A percentile compares a stretch with the other conserved stretches of the same genome.
Evolutionary conservation across 2,888 invertebrate species (phyloP).

Genomic region (Andrena praecox): DNA sequence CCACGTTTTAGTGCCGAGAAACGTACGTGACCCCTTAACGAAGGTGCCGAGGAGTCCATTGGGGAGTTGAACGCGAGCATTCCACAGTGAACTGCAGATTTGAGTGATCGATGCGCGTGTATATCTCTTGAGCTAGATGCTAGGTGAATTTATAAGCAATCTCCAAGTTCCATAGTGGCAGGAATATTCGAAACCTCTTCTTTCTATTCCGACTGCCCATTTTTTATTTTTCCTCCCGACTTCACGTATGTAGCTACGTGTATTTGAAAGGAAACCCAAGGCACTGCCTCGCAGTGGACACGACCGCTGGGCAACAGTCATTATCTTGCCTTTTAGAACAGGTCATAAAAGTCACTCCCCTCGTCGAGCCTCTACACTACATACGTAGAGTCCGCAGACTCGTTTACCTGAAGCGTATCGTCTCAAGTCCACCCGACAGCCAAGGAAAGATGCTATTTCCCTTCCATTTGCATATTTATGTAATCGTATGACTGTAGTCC

Average conservation of each 20-base stretch:
- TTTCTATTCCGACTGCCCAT: no score
- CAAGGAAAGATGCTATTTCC: neutral
- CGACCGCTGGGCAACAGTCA: neutral
- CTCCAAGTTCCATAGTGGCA: no score
- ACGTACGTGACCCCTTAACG: no score
- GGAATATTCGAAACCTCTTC: no score
- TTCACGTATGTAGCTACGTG: neutral
- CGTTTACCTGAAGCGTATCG: slow-evolving; percentile 18
- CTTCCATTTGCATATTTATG: neutral
- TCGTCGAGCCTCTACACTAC: neutral
- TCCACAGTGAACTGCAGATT: no score
- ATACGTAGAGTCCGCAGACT: neutral
- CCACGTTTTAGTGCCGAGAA: no score
- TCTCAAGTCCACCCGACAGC: neutral
- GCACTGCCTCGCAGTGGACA: neutral
- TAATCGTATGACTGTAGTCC: neutral
- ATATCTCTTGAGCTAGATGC: no score
- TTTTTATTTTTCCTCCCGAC: no score
- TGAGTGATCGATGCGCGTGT: no score
- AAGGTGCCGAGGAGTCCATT: no score
- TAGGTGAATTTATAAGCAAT: no score
- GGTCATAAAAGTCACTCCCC: slow-evolving; percentile 13
- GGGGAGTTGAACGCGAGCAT: no score
- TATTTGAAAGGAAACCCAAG: neutral
- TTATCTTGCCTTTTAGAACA: neutral